Base-by-base conservation (phyloP, 2,113 vertebrate species). In the Aldabrachelys gigantea region DNA sequence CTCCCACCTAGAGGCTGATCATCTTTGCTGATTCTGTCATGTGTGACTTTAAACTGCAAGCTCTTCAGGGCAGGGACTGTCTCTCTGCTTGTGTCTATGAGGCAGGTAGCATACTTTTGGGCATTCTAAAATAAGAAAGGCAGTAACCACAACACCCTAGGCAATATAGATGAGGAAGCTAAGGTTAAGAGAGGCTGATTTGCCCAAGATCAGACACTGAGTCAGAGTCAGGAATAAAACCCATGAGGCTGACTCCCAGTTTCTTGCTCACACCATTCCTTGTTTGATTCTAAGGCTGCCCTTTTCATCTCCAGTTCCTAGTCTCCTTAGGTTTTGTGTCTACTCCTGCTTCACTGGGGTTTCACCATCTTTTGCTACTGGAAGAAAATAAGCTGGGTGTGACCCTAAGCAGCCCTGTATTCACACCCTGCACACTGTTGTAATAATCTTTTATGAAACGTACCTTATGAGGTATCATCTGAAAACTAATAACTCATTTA, bases 111-210 rank as follows among this genome's bases (percentile, higher is more conserved):
- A 4, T 9, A 81, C 17, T 17, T 89, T 41, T 82, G 52, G 47
- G 3, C 16, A 88, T 31, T 31, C 19, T 65, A 76, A 38, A 93
- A 4, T 8, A 56, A 56, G 53, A 21, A 72, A 56, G 72, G 14
- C 11, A 3, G 7, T 59, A 85, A 12, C 78, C 9, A 9, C 11
- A 2, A 2, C 3, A 2, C 4, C 11, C 4, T 3, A 82, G 16
- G 0, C 56, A 69, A 78, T 54, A 27, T 17, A 62, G 10, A 62
- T 24, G 19, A 92, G 49, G 22, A 52, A 85, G 4, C 10, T 17
- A 38, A 85, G 49, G 6, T 85, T 14, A 78, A 91, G 31, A 78
- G 69, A 90, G 19, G 3, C 12, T 35, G 19, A 91, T 16, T 38
- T 47, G 44, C 3, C 5, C 25, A 82, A 84, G 35, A 4, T 80